Base-by-base conservation (phyloP, 2,113 vertebrate genomes). In the Chiloscyllium plagiosum region DNA sequence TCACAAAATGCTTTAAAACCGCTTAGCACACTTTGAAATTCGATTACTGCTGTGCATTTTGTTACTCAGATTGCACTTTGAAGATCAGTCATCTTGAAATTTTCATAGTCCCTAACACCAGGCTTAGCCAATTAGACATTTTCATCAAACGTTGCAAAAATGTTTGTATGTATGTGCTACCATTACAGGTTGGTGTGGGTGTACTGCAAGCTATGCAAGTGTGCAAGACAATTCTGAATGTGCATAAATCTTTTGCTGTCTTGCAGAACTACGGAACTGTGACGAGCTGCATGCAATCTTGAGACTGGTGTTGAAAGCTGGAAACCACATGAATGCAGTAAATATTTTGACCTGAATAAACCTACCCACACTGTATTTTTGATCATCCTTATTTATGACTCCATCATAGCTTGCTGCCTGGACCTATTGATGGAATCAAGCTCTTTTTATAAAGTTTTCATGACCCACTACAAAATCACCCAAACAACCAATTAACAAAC, bases 311-410 rank as follows among this genome's bases (percentile, higher is more conserved):
- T 97, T 98, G 96, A 98, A 98, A 96, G 97, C 97, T 0, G 98
- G 98, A 24, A 98, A 98, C 96, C 97, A 98, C 96, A 98, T 98
- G 98, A 98, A 98, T 69, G 97, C 93, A 90, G 86, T 0, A 3
- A 80, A 47, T 93, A 93, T 93, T 66, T 66, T 37, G 61, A 68
- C 37, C 33, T 37, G 15, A 93, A n/a, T 66, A 93, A 93, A 66
- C 22, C 61, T 19, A 66, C n/a, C n/a, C 37, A 29, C 19, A 37
- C 65, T 8, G n/a, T 66, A 65, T 93, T 89, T 19, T 42, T 37
- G n/a, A 93, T 93, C 61, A 66, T 10, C 24, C 66, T 93, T 65
- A 4, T 61, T 61, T 61, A 61, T 61, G 56, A 61, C 29, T 66
- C 66, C 37, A 37, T 66, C n/a, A 66, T 65, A 61, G 26, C 33